These are phyloP conservation scores for Amphibalanus amphitrite DNA, from an alignment of 1,140 invertebrate genomes.

Conservation along the genomic window DNA sequence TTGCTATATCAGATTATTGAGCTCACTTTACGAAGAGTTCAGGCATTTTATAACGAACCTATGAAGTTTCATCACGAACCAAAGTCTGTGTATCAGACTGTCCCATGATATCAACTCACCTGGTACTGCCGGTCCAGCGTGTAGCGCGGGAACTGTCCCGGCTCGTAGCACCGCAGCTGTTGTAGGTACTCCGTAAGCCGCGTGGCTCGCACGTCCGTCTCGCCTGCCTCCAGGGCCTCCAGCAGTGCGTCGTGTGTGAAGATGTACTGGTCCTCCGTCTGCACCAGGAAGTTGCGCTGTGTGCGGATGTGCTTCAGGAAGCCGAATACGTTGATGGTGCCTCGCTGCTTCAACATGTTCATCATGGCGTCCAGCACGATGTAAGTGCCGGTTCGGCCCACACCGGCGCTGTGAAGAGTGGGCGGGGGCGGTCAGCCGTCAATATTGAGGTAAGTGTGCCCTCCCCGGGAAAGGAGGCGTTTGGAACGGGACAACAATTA, in stretches of 20 bases:
- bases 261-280: constrained; percentile 30
- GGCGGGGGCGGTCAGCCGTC: no score
- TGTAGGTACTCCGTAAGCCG: constrained; percentile 3
- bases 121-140: constrained; percentile 55
- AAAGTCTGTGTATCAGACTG: no score
- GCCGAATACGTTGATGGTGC: constrained; percentile 26
- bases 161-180: constrained; percentile 21
- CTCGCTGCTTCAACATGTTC: constrained; percentile 22
- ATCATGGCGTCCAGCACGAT: constrained; percentile 27
- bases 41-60: no score
- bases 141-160: constrained; percentile 36
- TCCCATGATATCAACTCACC: constrained; percentile 30
- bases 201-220: constrained; percentile 8
- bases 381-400: constrained; percentile 28
- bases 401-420: constrained; percentile 27
- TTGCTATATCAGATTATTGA: background rate
- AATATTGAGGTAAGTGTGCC: no score
- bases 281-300: constrained; percentile 31
- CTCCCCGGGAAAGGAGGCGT: no score
- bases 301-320: constrained; percentile 26
- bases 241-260: constrained; percentile 13
- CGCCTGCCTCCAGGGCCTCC: constrained; percentile 10
- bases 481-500: no score
- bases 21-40: no score
- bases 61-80: no score